These are phyloP conservation scores for Phallusia fumigata DNA, from an alignment of 23 tunicate species.

Conservation along the genomic window DNA sequence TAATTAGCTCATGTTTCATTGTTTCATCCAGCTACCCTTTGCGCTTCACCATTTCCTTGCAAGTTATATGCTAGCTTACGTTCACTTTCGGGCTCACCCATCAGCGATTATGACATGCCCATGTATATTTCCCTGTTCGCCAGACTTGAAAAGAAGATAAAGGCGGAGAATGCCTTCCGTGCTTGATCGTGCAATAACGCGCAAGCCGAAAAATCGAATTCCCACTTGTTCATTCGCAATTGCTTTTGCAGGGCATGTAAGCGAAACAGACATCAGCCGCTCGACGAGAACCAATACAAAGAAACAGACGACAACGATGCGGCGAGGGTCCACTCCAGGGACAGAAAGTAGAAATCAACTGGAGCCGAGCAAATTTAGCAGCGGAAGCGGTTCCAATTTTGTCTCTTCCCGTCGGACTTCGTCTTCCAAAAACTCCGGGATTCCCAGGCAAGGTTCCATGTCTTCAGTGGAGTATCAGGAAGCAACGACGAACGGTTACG, in stretches of 20 bases:
- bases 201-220: no score
- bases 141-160: no score
- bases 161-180: no score
- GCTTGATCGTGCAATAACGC: no score
- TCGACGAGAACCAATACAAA: background rate
- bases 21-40: no score
- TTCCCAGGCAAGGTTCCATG: background rate
- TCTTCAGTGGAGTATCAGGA: background rate
- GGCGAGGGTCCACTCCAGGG: background rate
- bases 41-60: no score
- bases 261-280: background rate
- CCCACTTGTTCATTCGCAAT: no score
- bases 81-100: no score
- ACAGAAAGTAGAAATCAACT: background rate
- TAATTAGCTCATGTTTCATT: no score
- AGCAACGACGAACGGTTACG: background rate
- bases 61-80: no score
- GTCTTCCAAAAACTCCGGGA: background rate
- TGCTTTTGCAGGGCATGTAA: background rate
- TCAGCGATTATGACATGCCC: no score
- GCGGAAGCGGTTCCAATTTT: background rate
- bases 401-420: background rate
- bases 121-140: no score
- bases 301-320: background rate
- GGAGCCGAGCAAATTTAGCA: background rate